These are phyloP conservation scores for Pseudoips prasinana DNA, from an alignment of 2,888 invertebrate species.

Conservation along the genomic window DNA sequence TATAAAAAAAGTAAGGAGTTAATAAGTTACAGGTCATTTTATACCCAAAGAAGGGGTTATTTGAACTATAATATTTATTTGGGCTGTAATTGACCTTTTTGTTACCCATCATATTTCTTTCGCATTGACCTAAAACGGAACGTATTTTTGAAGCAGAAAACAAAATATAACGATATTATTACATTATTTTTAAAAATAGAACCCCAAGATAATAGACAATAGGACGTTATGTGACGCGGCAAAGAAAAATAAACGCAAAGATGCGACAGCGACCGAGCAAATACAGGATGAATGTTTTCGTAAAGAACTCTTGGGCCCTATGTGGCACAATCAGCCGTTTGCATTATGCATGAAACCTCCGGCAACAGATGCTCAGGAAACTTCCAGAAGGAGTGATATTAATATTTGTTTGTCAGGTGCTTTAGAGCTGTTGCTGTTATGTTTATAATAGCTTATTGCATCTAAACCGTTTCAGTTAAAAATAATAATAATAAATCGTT, in stretches of 20 bases:
- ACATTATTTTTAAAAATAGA: constrained; percentile 9
- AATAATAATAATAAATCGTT: too few relatives aligned
- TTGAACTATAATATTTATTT: too few relatives aligned
- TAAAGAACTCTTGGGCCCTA: constrained; percentile 58
- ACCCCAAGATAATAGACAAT: constrained; percentile 28
- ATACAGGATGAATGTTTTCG: constrained; percentile 62
- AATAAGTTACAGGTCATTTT: too few relatives aligned
- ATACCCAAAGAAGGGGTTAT: too few relatives aligned
- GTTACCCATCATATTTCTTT: too few relatives aligned
- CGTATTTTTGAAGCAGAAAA: too few relatives aligned
- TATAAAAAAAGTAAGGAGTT: too few relatives aligned
- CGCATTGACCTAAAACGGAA: too few relatives aligned
- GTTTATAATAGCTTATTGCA: constrained; percentile 10
- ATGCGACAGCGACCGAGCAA: constrained; percentile 41
- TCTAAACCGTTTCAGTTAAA: too few relatives aligned
- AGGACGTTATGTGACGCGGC: constrained; percentile 29
- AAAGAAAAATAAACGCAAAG: constrained; percentile 33
- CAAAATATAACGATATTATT: too few relatives aligned
- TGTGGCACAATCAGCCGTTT: constrained; percentile 71
- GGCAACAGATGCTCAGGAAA: constrained; percentile 60
- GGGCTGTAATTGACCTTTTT: too few relatives aligned
- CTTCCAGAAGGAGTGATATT: constrained; percentile 51
- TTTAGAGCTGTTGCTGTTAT: constrained; percentile 36
- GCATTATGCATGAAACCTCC: constrained; percentile 77
- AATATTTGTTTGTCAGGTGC: constrained; percentile 61